These are phyloP conservation scores for Smithornis capensis DNA, from an alignment of 2,113 vertebrate species.

Conservation along the genomic window DNA sequence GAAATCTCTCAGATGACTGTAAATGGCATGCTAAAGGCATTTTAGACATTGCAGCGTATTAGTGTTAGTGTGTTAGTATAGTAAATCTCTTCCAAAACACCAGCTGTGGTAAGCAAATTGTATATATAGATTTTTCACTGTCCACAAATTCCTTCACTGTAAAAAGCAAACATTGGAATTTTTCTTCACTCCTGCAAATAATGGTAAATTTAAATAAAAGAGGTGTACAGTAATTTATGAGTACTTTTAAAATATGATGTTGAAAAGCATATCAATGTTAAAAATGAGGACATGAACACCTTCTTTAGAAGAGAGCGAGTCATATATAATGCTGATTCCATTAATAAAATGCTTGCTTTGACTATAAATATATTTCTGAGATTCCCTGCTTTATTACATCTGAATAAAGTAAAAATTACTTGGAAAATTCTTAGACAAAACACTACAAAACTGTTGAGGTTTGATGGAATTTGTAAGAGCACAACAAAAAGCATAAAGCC, in stretches of 20 bases:
- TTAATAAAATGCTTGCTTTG: neutral
- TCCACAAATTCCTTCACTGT: neutral
- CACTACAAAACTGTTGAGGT: neutral
- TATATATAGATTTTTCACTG: neutral
- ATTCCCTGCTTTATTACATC: neutral
- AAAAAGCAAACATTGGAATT: neutral
- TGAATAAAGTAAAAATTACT: neutral
- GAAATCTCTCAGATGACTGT: slow-evolving; percentile 55
- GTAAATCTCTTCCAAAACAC: slow-evolving; percentile 61
- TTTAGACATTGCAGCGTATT: slow-evolving; percentile 34
- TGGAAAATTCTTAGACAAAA: neutral
- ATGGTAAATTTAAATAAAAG: neutral
- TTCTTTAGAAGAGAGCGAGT: neutral
- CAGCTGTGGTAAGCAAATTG: slow-evolving; percentile 45
- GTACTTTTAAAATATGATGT: neutral
- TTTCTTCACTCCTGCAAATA: neutral
- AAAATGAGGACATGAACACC: neutral
- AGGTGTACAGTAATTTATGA: neutral
- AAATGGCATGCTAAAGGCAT: slow-evolving; percentile 53
- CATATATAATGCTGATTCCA: neutral
- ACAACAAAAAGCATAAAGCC: neutral
- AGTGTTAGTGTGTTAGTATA: slow-evolving; percentile 49
- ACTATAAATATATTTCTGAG: neutral
- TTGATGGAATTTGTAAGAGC: neutral
- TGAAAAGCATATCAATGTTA: neutral